Evolutionary conservation across 1,140 invertebrate genomes (phyloP), one percentile per base, ranked within the genome.

Genomic region (Trissolcus basalis): DNA sequence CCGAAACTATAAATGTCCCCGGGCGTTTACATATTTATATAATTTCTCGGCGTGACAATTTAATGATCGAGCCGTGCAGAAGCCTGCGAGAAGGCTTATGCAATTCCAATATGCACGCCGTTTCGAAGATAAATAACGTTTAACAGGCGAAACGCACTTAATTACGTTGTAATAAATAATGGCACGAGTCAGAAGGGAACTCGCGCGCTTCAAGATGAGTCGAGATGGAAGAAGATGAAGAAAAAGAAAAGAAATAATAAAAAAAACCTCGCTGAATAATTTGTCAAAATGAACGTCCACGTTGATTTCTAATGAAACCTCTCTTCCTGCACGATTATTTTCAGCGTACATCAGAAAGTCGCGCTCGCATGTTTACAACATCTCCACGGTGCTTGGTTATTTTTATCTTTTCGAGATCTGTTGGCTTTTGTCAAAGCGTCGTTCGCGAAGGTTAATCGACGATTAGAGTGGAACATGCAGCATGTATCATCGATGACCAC

Each of bases 81-180:
- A 47, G 45, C 36, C 19, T 6, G 19, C 19, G 1, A 27, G 19
- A 27, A 36, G 32, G 1, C 16, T 64, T 64, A 41, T 41, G 41
- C 16, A 64, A 64, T 47, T 27, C 19, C 41, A n/a, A 47, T 13
- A n/a, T 35, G 59, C 53, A 47, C 35, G 19, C 6, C 19, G 1
- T 6, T 27, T 27, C n/a, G 19, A 63, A 63, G 59, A 63, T 63
- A 53, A 63, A 63, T 63, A 53, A 63, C 60, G 47, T 36, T 53
- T 63, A 53, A 53, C 60, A 63, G 36, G 60, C 60, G 53, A 63
- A 63, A 47, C 47, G 50, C 45, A 47, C 60, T 63, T 63, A 63
- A 54, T 63, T 63, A 51, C 35, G 44, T 43, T 61, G 48, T 51
- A 61, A 61, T 61, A 61, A 61, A 61, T 61, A 51, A 61, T 61